Base-by-base conservation (phyloP, 2,888 invertebrate species). In the Monopis laevigella region DNA sequence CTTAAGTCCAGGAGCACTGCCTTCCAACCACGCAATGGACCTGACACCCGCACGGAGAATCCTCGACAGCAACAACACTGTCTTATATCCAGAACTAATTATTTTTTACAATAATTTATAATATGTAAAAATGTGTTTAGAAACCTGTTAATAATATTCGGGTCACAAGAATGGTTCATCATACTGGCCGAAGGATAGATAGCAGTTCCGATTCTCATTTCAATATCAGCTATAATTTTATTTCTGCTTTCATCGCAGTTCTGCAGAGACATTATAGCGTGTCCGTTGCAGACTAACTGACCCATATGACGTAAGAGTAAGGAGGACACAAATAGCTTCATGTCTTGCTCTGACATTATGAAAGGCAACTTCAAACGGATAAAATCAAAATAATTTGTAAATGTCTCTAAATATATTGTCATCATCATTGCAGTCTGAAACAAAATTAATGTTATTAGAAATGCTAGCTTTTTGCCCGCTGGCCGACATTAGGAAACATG, bases 141-240 rank as follows among this genome's bases (percentile, higher is more conserved):
- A 59, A 63, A 90, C 88, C 85, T 86, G 52, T 87, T 87, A 40
- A 87, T 86, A 44, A 95, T 89, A 53, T 89, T 90, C 4, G 93
- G 89, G 48, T 90, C 87, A 62, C 97, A 97, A 0, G 94, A 90
- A 71, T 98, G 97, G 66, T 97, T 98, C 87, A 96, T 91, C 74
- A 96, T 87, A 53, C 93, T 92, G 0, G 92, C 87, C 1, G 92
- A 88, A 0, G 95, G 92, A 62, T 90, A 94, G 56, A 96, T 90
- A 1, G 89, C 94, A 2, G 93, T 89, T 1, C 92, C 94, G 35
- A 84, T 67, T 28, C 84, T 63, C 40, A 75, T 51, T 46, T 75
- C 69, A 2, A 53, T 53, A 46, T 73, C 72, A 0, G 59, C 55
- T 6, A 62, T 32, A 2, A 66, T 66, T 2, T 21, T 27, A 48